Evolutionary conservation across 2,888 invertebrate genomes (phyloP).

Genomic region (Tenthredo mesomela): DNA sequence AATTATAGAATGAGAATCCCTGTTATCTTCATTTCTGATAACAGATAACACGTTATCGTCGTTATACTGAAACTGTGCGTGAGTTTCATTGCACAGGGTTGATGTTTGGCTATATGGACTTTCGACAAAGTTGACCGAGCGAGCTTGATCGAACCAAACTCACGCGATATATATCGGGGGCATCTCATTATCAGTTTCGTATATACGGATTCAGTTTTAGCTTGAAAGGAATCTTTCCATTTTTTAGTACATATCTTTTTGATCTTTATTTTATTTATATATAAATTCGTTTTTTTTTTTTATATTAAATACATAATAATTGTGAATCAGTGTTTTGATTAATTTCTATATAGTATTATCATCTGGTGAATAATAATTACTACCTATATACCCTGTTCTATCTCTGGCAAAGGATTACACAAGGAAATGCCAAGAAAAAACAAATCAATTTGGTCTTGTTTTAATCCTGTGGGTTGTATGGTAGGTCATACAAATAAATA

Average conservation of each 20-base stretch:
- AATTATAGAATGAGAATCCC: slow-evolving; percentile 28
- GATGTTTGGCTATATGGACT: neutral
- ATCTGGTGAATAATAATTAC: neutral
- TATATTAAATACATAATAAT: neutral
- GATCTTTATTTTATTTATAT: neutral
- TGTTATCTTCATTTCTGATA: slow-evolving; percentile 38
- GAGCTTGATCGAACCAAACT: slow-evolving; percentile 7
- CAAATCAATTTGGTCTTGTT: slow-evolving; percentile 43
- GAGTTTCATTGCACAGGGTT: neutral
- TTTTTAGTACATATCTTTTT: neutral
- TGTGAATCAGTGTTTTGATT: neutral
- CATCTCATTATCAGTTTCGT: neutral
- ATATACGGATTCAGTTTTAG: neutral
- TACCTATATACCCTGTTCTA: no score
- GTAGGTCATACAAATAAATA: slow-evolving; percentile 20
- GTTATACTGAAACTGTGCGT: neutral
- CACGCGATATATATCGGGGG: neutral
- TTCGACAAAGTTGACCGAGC: slow-evolving; percentile 10
- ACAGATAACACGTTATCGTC: slow-evolving; percentile 37
- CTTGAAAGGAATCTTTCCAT: neutral
- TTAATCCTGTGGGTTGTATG: slow-evolving; percentile 33
- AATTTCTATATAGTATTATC: neutral
- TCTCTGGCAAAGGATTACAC: slow-evolving; percentile 5
- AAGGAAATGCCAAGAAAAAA: slow-evolving; percentile 21
- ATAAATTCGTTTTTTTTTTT: neutral